Base-by-base conservation (phyloP, 2,888 invertebrate genomes). In the Rhodophaea formosa region DNA sequence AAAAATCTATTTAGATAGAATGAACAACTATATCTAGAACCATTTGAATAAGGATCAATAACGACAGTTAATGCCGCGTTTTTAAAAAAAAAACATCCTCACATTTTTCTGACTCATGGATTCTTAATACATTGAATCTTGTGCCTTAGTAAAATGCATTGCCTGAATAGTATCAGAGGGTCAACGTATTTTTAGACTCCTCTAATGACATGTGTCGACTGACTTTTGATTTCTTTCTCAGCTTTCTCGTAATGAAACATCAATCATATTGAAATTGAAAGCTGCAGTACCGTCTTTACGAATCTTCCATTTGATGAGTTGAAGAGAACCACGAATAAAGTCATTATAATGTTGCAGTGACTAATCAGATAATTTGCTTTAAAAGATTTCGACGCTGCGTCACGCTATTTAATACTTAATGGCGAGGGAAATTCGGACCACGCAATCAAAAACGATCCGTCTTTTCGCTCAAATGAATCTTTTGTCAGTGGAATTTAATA, bases 401-500 rank as follows among this genome's bases (percentile, higher is more conserved):
- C 54, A 55, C 32, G 45, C 54, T 45, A 45, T 45, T 55, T 55
- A 55, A 55, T 54, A 43, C 54, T 32, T 12, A 44, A 55, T 30
- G 30, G 32, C 39, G 42, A 14, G 53, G 53, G 42, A 53, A 52
- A 53, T 42, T 53, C 14, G 30, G 47, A 47, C 29, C 17, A 23
- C n/a, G 47, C 14, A 29, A 29, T 47, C 23, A 53, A 53, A 53
- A 42, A 45, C 32, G 29, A 35, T 54, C 42, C 10, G 30, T 44
- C 54, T 44, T 54, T 54, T 45, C 29, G 14, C 43, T 30, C 23
- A 44, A 44, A 54, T 45, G 29, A 30, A 29, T 17, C 51, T 52
- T 53, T 53, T 53, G 46, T 53, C 45, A 30, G 15, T 56, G 42
- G 42, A 39, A 55, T 55, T 45, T 55, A 53, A 53, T 53, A 55